phyloP scores from a whole-genome alignment of 2,113 vertebrate genomes.

The Psittacara wagleri region DNA sequence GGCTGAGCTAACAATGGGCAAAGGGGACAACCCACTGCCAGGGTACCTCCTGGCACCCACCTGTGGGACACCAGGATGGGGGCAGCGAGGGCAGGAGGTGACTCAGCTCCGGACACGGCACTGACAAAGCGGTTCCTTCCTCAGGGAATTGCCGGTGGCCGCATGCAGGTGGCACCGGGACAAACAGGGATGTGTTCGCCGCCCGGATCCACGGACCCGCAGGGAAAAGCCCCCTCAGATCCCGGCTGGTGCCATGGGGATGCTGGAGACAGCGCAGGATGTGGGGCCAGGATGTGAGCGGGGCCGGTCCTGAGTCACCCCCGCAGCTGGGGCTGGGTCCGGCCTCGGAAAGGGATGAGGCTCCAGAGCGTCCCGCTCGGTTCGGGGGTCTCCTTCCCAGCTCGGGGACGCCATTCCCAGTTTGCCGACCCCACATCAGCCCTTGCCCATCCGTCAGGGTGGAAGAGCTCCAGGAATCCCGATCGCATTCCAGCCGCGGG shows the following conservation, averaged over 20 bases:
- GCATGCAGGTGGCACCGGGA: neutral
- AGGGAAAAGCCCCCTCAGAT: neutral
- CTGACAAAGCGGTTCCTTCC: neutral
- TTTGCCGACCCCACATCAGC: neutral
- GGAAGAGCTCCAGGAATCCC: neutral
- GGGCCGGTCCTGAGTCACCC: neutral
- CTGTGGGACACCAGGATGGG: neutral
- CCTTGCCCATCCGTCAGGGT: fast-evolving
- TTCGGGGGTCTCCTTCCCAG: no score
- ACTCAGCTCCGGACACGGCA: fast-evolving
- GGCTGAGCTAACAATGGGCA: neutral
- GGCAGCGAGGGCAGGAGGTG: neutral
- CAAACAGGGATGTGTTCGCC: neutral
- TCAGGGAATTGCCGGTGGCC: fast-evolving
- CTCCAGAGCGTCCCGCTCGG: neutral
- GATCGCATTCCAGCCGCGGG: fast-evolving
- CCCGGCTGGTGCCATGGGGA: neutral
- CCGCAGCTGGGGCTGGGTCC: neutral
- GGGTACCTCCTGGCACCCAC: neutral
- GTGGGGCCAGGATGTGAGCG: neutral
- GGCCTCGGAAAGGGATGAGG: neutral
- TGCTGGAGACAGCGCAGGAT: fast-evolving
- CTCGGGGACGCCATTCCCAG: no score
- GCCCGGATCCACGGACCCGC: fast-evolving
- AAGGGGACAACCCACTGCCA: no score